A percentile compares a stretch with the other conserved stretches of the same genome.
Conservation (phyloP, 1,140 invertebrate genomes). For the Brachionus sp. region DNA sequence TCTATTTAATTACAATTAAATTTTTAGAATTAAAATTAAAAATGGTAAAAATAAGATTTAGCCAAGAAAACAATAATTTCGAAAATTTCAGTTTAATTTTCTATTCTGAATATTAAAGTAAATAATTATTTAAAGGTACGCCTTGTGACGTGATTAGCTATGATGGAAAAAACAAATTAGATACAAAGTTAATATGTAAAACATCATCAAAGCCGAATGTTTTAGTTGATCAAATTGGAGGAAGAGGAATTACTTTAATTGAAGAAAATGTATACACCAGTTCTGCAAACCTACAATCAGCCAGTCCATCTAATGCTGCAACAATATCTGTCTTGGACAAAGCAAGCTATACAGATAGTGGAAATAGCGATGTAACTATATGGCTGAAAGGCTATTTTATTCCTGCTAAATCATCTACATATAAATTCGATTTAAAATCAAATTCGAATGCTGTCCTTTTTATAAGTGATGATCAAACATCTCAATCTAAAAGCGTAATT, state of each 20-base stretch:
- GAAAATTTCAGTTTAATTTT: background rate
- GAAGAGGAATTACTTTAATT: constrained; percentile 12
- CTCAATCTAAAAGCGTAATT: background rate
- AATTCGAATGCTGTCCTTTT: background rate
- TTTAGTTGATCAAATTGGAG: background rate
- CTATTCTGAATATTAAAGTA: background rate
- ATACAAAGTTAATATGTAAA: background rate
- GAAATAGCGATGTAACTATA: background rate
- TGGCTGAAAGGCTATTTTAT: constrained; percentile 9
- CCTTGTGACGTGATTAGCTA: background rate
- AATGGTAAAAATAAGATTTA: no score
- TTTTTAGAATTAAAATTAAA: no score
- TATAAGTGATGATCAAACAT: background rate
- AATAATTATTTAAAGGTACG: background rate
- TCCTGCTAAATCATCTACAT: background rate
- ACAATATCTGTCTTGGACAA: background rate
- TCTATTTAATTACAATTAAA: no score
- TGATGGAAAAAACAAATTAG: background rate
- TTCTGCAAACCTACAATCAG: background rate
- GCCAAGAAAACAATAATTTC: background rate
- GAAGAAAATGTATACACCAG: background rate
- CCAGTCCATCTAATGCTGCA: background rate
- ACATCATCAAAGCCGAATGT: background rate
- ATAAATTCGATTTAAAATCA: constrained; percentile 4
- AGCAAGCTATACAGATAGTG: background rate